These are phyloP conservation scores for Halichoeres trimaculatus DNA, from an alignment of 2,113 vertebrate genomes.

Conservation along the genomic window DNA sequence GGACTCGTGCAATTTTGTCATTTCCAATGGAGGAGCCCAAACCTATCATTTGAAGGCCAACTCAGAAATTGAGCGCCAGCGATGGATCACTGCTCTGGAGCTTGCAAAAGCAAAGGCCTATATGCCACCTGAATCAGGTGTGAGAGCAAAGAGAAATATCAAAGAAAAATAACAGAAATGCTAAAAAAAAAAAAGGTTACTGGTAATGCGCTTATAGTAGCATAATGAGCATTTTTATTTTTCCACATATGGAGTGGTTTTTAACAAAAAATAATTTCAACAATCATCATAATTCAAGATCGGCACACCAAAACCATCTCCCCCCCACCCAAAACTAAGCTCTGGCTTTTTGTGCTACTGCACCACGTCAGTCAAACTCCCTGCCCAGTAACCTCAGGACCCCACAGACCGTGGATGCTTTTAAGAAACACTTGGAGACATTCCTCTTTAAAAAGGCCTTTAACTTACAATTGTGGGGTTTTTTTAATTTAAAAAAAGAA, in stretches of 20 bases:
- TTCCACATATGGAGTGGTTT: neutral
- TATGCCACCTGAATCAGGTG: constrained; percentile 95
- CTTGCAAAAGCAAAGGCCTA: constrained; percentile 95
- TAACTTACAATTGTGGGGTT: too few species aligned
- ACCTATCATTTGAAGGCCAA: constrained; percentile 97
- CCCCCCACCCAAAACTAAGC: too few species aligned
- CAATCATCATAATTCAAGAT: too few species aligned
- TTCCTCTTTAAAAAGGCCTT: too few species aligned
- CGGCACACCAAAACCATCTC: too few species aligned
- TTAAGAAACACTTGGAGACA: too few species aligned
- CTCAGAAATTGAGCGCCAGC: constrained; percentile 94
- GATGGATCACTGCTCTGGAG: constrained; percentile 96
- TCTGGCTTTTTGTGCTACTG: too few species aligned
- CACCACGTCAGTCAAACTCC: too few species aligned
- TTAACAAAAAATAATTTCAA: too few species aligned
- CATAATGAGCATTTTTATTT: neutral
- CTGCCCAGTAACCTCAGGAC: too few species aligned
- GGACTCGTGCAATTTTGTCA: constrained; percentile 97
- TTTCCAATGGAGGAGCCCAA: constrained; percentile 95
- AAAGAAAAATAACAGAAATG: neutral
- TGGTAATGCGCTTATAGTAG: neutral
- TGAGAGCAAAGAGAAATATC: constrained; percentile 11
- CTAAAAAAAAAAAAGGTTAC: neutral
- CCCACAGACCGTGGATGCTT: too few species aligned
- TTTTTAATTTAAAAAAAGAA: too few species aligned